A percentile compares a stretch with the other conserved stretches of the same genome.
Evolutionary conservation across 2,888 invertebrate species (phyloP).

Genomic region (Xestia c-nigrum): DNA sequence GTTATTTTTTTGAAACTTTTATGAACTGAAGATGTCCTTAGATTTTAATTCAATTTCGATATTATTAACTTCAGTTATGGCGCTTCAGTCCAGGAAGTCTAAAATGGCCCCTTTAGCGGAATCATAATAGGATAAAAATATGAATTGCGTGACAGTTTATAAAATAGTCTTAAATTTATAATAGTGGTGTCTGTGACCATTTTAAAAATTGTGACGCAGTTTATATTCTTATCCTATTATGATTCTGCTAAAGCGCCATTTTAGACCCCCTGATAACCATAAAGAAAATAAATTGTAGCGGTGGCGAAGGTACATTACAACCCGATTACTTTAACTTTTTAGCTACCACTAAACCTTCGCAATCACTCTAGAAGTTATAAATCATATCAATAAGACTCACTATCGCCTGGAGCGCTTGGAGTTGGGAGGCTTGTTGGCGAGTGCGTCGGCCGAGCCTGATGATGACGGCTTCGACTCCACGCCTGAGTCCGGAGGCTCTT

Average conservation of each 20-base stretch:
- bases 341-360: background rate
- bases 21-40: background rate
- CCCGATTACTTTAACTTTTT: background rate
- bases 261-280: background rate
- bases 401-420: constrained; percentile 94
- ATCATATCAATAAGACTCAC: constrained; percentile 89
- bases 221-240: no score
- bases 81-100: background rate
- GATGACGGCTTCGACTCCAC: constrained; percentile 88
- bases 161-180: no score
- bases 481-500: constrained; percentile 94
- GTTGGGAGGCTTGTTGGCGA: constrained; percentile 80
- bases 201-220: no score
- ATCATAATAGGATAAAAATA: no score
- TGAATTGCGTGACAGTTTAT: no score
- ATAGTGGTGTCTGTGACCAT: no score
- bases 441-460: constrained; percentile 84
- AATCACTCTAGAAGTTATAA: background rate
- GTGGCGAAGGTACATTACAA: background rate
- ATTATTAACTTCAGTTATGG: background rate
- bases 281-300: background rate
- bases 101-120: no score
- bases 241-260: no score
- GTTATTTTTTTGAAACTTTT: background rate
- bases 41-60: background rate